phyloP scores from a whole-genome alignment of 1,140 invertebrate genomes.

The Zaprionus davidi region DNA sequence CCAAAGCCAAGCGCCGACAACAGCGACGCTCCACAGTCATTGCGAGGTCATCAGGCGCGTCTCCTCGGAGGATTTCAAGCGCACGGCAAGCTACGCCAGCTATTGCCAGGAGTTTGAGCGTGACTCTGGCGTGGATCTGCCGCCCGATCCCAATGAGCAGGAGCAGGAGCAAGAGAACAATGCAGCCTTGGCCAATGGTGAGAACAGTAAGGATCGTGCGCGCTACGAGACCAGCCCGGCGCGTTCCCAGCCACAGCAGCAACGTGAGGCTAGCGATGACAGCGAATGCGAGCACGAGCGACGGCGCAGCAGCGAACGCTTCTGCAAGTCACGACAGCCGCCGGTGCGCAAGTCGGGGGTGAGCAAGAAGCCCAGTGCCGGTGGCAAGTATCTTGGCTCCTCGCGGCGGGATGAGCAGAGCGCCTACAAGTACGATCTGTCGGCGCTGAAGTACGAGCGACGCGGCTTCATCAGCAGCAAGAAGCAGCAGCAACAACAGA shows the following conservation, averaged over 20 bases:
- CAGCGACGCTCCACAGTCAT: constrained; percentile 33
- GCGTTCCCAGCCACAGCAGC: constrained; percentile 57
- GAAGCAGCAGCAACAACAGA: constrained; percentile 63
- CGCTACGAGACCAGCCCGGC: constrained; percentile 79
- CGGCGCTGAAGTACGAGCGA: constrained; percentile 77
- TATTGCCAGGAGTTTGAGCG: constrained; percentile 75
- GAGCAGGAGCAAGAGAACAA: constrained; percentile 66
- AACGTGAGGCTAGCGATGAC: constrained; percentile 83
- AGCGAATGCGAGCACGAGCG: constrained; percentile 85
- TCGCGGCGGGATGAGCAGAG: constrained; percentile 74
- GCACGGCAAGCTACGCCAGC: constrained; percentile 70
- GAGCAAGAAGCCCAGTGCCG: constrained; percentile 64
- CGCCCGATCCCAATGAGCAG: constrained; percentile 34
- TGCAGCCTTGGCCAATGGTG: constrained; percentile 59
- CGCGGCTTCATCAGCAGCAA: constrained; percentile 81
- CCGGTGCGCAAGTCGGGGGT: constrained; percentile 77
- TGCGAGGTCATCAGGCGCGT: constrained; percentile 76
- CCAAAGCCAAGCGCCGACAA: constrained; percentile 18
- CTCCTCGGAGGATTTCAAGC: constrained; percentile 81
- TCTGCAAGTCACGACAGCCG: constrained; percentile 80
- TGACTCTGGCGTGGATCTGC: constrained; percentile 37
- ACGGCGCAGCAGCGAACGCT: constrained; percentile 80
- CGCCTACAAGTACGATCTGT: constrained; percentile 80
- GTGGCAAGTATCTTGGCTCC: constrained; percentile 70
- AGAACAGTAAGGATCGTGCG: constrained; percentile 61